Percentiles rank a stretch among this genome's conserved stretches.
phyloP scores from a whole-genome alignment of 2,797 vertebrate species.

The Eulemur coronatus region DNA sequence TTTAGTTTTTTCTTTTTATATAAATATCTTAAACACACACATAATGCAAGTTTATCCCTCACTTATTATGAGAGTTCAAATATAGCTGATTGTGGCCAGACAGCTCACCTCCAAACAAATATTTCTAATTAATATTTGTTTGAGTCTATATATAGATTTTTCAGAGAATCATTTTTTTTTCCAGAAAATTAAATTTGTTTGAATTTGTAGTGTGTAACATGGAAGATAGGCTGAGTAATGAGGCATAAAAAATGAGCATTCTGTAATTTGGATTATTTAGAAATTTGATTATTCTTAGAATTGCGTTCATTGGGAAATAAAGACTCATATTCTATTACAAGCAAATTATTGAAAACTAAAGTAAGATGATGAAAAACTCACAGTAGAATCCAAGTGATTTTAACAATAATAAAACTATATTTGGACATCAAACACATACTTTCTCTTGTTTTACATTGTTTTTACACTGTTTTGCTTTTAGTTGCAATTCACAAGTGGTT shows the following conservation, averaged over 20 bases:
- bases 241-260: neutral
- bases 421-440: neutral
- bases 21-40: neutral
- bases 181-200: constrained; percentile 8
- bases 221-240: neutral
- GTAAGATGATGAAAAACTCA: neutral
- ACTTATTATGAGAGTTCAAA: neutral
- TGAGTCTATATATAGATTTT: neutral
- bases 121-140: neutral
- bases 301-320: constrained; percentile 6
- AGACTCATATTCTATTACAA: neutral
- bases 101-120: neutral
- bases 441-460: neutral
- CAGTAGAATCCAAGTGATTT: neutral
- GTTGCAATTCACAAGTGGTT: neutral
- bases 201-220: neutral
- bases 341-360: constrained; percentile 21
- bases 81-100: neutral
- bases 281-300: constrained; percentile 16
- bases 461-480: constrained; percentile 2
- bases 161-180: neutral
- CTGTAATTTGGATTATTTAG: neutral
- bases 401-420: neutral
- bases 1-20: neutral
- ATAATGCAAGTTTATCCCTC: neutral